Conservation (phyloP, 2,888 invertebrate species). For the Diploptera punctata region DNA sequence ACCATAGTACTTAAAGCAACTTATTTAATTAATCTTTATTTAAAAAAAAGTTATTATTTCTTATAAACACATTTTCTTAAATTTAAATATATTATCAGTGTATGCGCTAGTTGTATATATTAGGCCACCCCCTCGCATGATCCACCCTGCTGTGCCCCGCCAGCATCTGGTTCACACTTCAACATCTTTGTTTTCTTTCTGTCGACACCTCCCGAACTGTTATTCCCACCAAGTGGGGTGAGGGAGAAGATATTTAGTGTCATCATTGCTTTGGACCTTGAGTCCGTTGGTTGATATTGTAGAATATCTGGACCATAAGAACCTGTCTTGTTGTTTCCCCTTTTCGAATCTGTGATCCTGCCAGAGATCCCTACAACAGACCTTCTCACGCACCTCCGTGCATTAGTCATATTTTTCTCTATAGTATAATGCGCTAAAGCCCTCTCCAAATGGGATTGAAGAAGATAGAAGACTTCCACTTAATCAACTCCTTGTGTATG, state of each 20-base stretch:
- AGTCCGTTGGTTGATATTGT: constrained; percentile 11
- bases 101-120: too few relatives aligned
- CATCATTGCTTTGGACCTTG: background rate
- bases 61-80: too few relatives aligned
- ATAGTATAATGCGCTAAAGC: constrained; percentile 30
- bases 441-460: constrained; percentile 35
- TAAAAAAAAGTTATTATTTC: too few relatives aligned
- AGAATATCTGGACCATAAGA: constrained; percentile 18
- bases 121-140: background rate
- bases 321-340: constrained; percentile 11
- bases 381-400: constrained; percentile 20
- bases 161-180: constrained; percentile 13
- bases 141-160: background rate
- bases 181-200: constrained; percentile 14
- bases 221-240: background rate
- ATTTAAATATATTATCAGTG: too few relatives aligned
- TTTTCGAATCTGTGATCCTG: too few relatives aligned
- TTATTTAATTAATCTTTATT: too few relatives aligned
- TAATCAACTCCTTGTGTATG: constrained; percentile 41
- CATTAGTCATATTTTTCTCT: constrained; percentile 23
- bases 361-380: too few relatives aligned
- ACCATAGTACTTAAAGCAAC: too few relatives aligned
- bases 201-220: constrained; percentile 9
- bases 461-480: constrained; percentile 39
- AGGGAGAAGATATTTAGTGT: background rate